These are phyloP conservation scores for Molorchus minor DNA, from an alignment of 2,888 invertebrate species.

Conservation along the genomic window DNA sequence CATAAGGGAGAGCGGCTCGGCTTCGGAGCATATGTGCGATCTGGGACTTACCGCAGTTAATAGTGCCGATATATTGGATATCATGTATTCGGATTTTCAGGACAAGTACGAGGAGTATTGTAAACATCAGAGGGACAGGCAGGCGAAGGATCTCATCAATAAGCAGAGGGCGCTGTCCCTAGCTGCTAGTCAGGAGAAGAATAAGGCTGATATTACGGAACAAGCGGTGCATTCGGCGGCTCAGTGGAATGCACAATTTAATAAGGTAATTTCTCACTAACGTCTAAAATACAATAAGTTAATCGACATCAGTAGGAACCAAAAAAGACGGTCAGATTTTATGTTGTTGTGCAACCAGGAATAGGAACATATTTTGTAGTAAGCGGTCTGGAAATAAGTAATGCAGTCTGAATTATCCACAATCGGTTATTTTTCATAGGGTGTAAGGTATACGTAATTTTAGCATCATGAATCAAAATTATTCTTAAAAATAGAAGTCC, in stretches of 20 bases:
- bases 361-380: no score
- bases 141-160: slow-evolving; percentile 73
- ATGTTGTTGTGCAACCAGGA: no score
- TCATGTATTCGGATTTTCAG: slow-evolving; percentile 95
- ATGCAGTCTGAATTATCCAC: not conserved
- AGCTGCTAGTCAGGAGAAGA: slow-evolving; percentile 65
- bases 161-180: slow-evolving; percentile 73
- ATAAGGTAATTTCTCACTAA: slow-evolving; percentile 66
- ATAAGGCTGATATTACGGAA: slow-evolving; percentile 75
- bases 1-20: slow-evolving; percentile 79
- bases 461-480: no score
- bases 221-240: slow-evolving; percentile 87
- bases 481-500: no score
- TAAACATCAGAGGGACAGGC: slow-evolving; percentile 75
- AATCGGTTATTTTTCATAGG: not conserved
- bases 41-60: slow-evolving; percentile 91
- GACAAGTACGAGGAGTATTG: slow-evolving; percentile 93
- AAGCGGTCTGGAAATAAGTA: not conserved
- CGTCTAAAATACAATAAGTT: no score
- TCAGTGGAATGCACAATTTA: slow-evolving; percentile 89
- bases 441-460: no score
- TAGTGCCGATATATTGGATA: slow-evolving; percentile 92
- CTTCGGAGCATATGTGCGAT: slow-evolving; percentile 92
- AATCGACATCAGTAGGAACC: no score
- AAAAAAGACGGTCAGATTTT: no score